These are phyloP conservation scores for Acanthis flammea DNA, from an alignment of 2,797 vertebrate genomes.

Conservation along the genomic window DNA sequence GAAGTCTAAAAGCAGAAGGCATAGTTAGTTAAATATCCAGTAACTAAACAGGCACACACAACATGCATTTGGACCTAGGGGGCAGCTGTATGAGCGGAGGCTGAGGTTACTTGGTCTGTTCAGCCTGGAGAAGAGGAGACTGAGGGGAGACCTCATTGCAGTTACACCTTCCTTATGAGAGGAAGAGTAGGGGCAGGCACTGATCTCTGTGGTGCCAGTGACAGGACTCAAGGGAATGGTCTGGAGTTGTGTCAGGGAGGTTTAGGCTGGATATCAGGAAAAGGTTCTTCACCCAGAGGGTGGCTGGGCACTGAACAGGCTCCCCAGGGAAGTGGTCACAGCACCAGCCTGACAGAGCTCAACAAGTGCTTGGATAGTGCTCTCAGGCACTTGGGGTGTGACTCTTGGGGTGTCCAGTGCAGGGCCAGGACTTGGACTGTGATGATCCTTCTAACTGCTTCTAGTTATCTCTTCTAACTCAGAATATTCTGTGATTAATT, in stretches of 20 bases:
- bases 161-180: accelerated
- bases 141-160: background rate
- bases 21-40: background rate
- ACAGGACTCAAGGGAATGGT: accelerated
- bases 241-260: background rate
- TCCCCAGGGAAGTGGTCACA: background rate
- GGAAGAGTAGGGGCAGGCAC: background rate
- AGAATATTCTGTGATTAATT: background rate
- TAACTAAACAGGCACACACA: background rate
- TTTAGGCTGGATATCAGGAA: accelerated
- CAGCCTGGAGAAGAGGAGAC: background rate
- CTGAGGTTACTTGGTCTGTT: background rate
- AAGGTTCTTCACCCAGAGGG: background rate
- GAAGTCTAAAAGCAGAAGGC: background rate
- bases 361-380: accelerated
- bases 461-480: background rate
- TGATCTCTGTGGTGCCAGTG: background rate
- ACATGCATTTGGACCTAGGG: background rate
- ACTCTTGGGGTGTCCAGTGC: background rate
- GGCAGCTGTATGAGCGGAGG: accelerated
- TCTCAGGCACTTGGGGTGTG: background rate
- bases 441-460: background rate
- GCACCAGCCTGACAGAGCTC: background rate
- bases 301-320: background rate
- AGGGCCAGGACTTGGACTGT: background rate